Base-by-base conservation (phyloP, 2,113 vertebrate genomes). In the Fregetta grallaria region DNA sequence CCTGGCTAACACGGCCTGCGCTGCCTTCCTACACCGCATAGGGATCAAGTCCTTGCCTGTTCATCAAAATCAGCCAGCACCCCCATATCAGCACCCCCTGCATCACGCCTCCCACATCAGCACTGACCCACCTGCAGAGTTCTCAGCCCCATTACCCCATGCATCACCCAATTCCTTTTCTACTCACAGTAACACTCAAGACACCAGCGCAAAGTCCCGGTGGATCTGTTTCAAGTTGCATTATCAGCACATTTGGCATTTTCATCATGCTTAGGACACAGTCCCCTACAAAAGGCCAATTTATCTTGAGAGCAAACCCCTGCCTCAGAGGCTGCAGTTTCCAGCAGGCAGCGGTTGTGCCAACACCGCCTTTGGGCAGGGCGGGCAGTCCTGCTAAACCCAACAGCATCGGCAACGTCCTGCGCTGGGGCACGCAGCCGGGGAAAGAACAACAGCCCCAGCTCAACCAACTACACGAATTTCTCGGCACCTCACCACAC, bases 181-280 rank as follows among this genome's bases (percentile, higher is more conserved):
- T 68, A 32, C 47, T 87, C 77, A 15, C 88, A 87, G 16, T 25
- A 65, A 72, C 65, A 63, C 87, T 71, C 61, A 32, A 79, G 80
- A 58, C 80, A 89, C 76, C 56, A 40, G 61, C 34, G 0, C 66
- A 63, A 82, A 93, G 58, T 65, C 74, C 74, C 92, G 2, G 2
- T 21, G 36, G 85, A 72, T 61, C 52, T 74, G 29, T 78, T 92
- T 73, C 78, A 73, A 88, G 88, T 3, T 86, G 82, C 88, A n/a
- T 88, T 90, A 95, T 94, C 96, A 96, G 95, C 91, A 90, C 91
- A 62, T 94, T 94, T 83, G 65, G 78, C 53, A n/a, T 66, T 88
- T 96, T 82, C 92, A 88, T 88, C 86, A 32, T 73, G 78, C 78
- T 83, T 65, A 94, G 88, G 88, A 94, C 66, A 67, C 15, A 1